Base-by-base conservation (phyloP, 2,797 vertebrate genomes). In the Argya squamiceps region DNA sequence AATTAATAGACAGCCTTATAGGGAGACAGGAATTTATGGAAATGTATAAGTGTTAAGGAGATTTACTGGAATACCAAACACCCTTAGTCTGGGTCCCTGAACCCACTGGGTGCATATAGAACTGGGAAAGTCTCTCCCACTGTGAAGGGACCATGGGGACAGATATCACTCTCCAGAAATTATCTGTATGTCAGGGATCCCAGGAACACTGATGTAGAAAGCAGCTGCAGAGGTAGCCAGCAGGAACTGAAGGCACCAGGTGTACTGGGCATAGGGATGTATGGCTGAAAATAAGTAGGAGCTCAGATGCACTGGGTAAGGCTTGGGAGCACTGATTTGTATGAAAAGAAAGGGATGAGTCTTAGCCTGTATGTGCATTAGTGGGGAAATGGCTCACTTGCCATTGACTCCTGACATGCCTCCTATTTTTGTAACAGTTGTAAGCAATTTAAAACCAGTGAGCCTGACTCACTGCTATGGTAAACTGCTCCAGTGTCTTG, bases 1-100 rank as follows among this genome's bases (percentile, higher is more conserved):
- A 96, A 95, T 89, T 94, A 97, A 94, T 50, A 93, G 59, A 37
- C 64, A 88, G 67, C 70, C 69, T 95, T 90, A 79, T 17, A 80
- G 47, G 53, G 52, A 94, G 56, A 85, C 44, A 64, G 0, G 29
- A 60, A 79, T 77, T 44, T 84, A 81, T 3, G 2, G 84, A 73
- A 82, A 71, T 43, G 52, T 2, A 23, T 21, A 59, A 88, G 52
- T 1, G 0, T 65, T 88, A 79, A 94, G 71, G 68, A 88, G 77
- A 87, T 94, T 47, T 89, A 53, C 74, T 76, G 62, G 43, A 67
- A 91, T 26, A 92, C 6, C 43, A 79, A 83, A 87, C 37, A 76
- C 29, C 19, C 3, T 5, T 69, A 81, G 36, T 24, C 56, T 47
- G 26, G 4, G 15, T 46, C 30, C 50, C 49, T 27, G 19, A 37